A percentile compares a stretch with the other conserved stretches of the same genome.
Evolutionary conservation across 2,888 invertebrate species (phyloP).

Genomic region (Drosophila quasianomalipes): DNA sequence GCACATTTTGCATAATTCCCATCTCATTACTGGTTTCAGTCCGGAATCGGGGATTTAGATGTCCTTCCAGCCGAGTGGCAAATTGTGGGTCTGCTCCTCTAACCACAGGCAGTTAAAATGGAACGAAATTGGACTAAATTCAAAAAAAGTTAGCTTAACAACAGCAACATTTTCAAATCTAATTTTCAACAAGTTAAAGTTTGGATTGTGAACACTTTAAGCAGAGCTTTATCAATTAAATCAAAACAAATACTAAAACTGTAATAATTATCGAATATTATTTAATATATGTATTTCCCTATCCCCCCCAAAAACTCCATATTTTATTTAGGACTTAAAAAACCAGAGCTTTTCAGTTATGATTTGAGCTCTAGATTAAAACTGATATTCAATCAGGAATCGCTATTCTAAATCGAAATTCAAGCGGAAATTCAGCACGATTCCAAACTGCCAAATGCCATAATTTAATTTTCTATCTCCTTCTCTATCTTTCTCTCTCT

Average conservation of each 20-base stretch:
- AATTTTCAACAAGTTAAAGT: not conserved
- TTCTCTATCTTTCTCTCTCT: no score
- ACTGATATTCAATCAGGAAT: not conserved
- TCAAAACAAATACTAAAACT: not conserved
- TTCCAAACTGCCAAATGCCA: not conserved
- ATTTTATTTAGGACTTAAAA: not conserved
- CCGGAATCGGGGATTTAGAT: not conserved
- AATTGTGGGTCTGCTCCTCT: not conserved
- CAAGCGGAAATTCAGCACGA: no score
- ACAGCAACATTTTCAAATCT: not conserved
- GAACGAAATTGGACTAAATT: not conserved
- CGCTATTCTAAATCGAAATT: no score
- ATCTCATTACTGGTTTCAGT: constrained; percentile 40
- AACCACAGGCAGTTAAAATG: not conserved
- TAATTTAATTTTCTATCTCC: not conserved
- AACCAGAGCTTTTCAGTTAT: not conserved
- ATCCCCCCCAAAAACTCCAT: no score
- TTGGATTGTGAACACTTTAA: not conserved
- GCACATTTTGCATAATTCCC: constrained; percentile 53
- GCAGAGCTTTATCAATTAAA: not conserved
- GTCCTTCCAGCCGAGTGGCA: not conserved
- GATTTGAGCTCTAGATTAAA: not conserved
- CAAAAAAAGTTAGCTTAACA: not conserved
- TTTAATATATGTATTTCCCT: no score
- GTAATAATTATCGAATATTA: not conserved